phyloP scores from a whole-genome alignment of 2,888 invertebrate species.

The Pterostichus niger region DNA sequence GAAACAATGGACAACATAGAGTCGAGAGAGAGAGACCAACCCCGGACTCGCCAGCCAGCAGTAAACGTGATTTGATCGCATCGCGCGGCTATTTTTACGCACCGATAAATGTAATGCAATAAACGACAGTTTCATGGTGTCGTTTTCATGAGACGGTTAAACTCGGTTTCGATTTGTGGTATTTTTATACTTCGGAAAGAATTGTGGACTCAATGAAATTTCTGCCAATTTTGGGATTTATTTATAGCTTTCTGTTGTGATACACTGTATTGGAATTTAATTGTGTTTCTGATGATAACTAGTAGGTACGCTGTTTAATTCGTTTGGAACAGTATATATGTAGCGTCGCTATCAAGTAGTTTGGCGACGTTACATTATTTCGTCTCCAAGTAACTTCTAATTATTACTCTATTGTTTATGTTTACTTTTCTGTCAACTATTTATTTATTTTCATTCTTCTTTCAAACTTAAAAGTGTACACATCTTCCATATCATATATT shows the following conservation, averaged over 20 bases:
- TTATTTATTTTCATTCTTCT: no score
- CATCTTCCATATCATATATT: no score
- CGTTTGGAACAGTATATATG: no score
- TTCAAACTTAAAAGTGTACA: no score
- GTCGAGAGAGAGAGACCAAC: not conserved
- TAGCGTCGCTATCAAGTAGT: no score
- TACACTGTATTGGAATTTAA: not conserved
- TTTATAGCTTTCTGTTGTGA: not conserved
- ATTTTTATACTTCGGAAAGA: not conserved
- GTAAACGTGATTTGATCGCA: not conserved
- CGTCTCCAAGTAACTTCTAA: no score
- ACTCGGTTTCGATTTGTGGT: conserved; percentile 6
- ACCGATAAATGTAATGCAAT: conserved; percentile 24
- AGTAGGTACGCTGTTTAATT: no score
- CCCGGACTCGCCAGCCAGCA: not conserved
- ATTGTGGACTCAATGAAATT: not conserved
- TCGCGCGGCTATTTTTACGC: conserved; percentile 20
- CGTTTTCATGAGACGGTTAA: not conserved
- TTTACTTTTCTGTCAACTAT: no score
- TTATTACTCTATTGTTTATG: no score
- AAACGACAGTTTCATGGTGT: conserved; percentile 9
- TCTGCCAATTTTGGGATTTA: not conserved
- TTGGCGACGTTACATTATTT: no score
- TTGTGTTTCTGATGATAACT: not conserved
- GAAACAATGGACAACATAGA: no score